Conservation (phyloP, 2,797 vertebrate genomes). For the Hippoglossus hippoglossus region DNA sequence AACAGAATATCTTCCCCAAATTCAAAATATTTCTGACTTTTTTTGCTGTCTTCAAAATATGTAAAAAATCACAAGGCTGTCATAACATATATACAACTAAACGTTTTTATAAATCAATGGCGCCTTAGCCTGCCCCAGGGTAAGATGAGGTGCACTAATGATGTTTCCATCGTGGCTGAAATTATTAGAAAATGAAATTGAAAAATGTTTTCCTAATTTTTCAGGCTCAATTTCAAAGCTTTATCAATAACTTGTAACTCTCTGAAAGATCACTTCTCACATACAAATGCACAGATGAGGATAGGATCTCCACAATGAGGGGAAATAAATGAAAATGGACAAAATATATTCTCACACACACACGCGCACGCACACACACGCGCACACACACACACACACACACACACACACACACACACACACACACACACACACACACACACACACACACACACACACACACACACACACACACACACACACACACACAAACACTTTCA, state of each 20-base stretch:
- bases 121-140: constrained; percentile 35
- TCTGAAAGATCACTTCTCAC: constrained; percentile 12
- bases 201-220: not conserved
- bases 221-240: constrained; percentile 37
- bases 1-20: constrained; percentile 32
- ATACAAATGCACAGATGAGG: not conserved
- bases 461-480: no score
- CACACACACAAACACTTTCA: no score
- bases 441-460: no score
- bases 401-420: not conserved
- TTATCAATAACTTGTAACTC: constrained; percentile 28
- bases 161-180: constrained; percentile 32
- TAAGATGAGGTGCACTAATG: constrained; percentile 42
- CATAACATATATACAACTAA: constrained; percentile 68
- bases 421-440: no score
- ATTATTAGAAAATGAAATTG: constrained; percentile 2
- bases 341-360: constrained; percentile 28
- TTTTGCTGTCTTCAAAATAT: constrained; percentile 53
- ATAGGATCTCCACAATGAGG: constrained; percentile 11
- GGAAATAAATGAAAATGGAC: constrained; percentile 20
- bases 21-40: not conserved
- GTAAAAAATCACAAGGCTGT: constrained; percentile 59
- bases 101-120: constrained; percentile 53
- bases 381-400: no score
- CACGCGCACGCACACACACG: no score